These are phyloP conservation scores for Platyrinchus mystaceus DNA, from an alignment of 2,797 vertebrate species.

Conservation along the genomic window DNA sequence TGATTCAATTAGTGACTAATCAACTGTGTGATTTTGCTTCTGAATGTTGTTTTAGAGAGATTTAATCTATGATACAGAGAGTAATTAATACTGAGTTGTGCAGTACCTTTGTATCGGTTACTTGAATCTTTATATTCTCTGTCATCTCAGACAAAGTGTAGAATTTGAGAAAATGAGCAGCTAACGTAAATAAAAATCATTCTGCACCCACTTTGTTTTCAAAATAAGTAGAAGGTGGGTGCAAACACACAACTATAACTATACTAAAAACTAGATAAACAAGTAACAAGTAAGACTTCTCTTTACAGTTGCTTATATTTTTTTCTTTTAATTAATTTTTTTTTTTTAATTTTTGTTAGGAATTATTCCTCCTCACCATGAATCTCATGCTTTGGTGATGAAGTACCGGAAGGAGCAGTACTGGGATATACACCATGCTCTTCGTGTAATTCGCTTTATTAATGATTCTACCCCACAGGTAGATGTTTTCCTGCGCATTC, in stretches of 20 bases:
- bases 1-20: neutral
- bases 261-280: neutral
- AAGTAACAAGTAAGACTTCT: neutral
- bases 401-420: constrained; percentile 88
- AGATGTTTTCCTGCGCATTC: constrained; percentile 88
- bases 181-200: neutral
- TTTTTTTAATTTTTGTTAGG: constrained; percentile 68
- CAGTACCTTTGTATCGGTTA: neutral
- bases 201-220: neutral
- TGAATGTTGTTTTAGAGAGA: neutral
- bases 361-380: constrained; percentile 91
- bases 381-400: constrained; percentile 88
- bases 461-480: constrained; percentile 81
- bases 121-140: neutral
- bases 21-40: neutral
- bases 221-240: neutral
- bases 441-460: constrained; percentile 87
- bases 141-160: neutral
- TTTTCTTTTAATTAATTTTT: neutral
- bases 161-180: neutral
- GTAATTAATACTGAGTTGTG: neutral
- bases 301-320: neutral
- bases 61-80: neutral
- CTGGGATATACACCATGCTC: constrained; percentile 85
- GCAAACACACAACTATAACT: neutral